A percentile compares a stretch with the other conserved stretches of the same genome.
Evolutionary conservation across 2,888 invertebrate species (phyloP).

Genomic region (Philonicus albiceps): DNA sequence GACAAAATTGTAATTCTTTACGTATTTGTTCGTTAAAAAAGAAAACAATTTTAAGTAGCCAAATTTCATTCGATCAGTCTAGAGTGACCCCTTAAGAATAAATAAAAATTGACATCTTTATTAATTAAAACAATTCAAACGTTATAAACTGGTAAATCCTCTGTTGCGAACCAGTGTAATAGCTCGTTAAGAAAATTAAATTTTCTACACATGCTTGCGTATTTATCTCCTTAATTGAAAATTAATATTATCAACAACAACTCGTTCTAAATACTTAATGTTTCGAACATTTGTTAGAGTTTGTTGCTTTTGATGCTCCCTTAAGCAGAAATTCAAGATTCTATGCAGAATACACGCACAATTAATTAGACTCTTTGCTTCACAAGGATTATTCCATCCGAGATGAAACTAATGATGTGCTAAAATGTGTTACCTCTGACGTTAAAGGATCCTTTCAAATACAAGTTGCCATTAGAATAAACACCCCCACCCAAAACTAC

Average conservation of each 20-base stretch:
- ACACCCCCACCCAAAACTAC: neutral
- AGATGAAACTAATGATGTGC: slow-evolving; percentile 11
- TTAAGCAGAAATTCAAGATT: neutral
- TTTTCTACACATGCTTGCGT: neutral
- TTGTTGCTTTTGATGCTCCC: neutral
- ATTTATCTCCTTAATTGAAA: slow-evolving; percentile 43
- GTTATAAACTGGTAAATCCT: neutral
- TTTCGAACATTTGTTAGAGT: neutral
- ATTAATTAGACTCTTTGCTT: slow-evolving; percentile 22
- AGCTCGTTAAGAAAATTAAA: slow-evolving; percentile 30
- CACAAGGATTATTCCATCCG: slow-evolving; percentile 27
- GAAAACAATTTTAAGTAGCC: too few relatives aligned
- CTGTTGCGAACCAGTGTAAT: neutral
- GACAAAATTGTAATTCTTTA: too few relatives aligned
- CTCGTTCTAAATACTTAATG: slow-evolving; percentile 44
- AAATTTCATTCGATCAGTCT: too few relatives aligned
- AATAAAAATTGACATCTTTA: too few relatives aligned
- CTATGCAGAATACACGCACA: slow-evolving; percentile 11
- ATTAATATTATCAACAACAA: slow-evolving; percentile 44
- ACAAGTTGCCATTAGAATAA: neutral
- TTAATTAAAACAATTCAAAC: neutral
- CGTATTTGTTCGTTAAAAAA: too few relatives aligned
- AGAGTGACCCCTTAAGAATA: too few relatives aligned
- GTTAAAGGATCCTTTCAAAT: neutral
- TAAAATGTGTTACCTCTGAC: neutral